A percentile compares a stretch with the other conserved stretches of the same genome.
These are phyloP conservation scores for Acromyrmex heyeri DNA, from an alignment of 1,140 invertebrate species.

Conservation along the genomic window DNA sequence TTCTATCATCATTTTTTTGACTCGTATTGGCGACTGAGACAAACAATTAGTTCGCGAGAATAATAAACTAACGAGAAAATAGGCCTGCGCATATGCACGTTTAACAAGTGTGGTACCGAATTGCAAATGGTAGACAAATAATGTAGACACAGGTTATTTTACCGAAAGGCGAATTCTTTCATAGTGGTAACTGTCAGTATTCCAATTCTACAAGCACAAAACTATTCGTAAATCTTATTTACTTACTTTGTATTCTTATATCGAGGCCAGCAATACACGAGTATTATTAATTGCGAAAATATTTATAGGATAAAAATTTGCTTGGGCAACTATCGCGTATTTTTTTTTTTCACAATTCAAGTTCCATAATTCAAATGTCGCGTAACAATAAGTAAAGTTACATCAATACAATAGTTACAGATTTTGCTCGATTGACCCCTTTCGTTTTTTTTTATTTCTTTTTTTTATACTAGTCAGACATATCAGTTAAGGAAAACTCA, in stretches of 20 bases:
- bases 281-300: conserved; percentile 27
- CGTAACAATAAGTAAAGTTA: conserved; percentile 44
- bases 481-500: conserved; percentile 59
- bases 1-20: conserved; percentile 35
- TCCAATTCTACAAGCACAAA: conserved; percentile 12
- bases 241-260: conserved; percentile 32
- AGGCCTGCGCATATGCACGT: conserved; percentile 68
- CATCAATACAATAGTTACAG: conserved; percentile 63
- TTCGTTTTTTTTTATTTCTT: not conserved
- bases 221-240: conserved; percentile 19
- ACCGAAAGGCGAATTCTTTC: conserved; percentile 32
- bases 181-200: conserved; percentile 52
- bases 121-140: conserved; percentile 47
- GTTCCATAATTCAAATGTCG: not conserved
- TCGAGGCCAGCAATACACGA: conserved; percentile 12
- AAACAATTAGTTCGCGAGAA: conserved; percentile 67
- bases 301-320: not conserved
- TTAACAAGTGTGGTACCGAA: conserved; percentile 39
- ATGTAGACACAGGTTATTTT: conserved; percentile 19
- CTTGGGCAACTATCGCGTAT: not conserved
- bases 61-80: conserved; percentile 72
- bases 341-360: not conserved
- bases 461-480: conserved; percentile 56
- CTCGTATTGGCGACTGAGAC: conserved; percentile 72
- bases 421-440: conserved; percentile 36